phyloP scores from a whole-genome alignment of 2,888 invertebrate genomes.

The Zonitis immaculata region DNA sequence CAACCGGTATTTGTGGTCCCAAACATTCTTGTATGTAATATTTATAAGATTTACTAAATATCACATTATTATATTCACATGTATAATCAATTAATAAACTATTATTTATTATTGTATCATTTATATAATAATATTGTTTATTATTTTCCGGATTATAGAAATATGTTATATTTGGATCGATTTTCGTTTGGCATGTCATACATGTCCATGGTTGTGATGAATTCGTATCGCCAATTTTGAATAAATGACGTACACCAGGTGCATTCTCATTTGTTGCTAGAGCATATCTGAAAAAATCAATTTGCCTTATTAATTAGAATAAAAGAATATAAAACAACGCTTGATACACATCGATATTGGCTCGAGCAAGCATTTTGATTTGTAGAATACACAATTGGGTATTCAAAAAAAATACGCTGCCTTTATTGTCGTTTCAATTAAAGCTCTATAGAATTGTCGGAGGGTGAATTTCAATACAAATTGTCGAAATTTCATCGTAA shows the following conservation, averaged over 20 bases:
- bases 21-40: constrained; percentile 72
- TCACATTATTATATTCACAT: constrained; percentile 59
- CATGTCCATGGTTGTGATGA: constrained; percentile 53
- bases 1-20: constrained; percentile 68
- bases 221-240: constrained; percentile 57
- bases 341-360: too few relatives aligned
- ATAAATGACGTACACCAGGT: constrained; percentile 78
- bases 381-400: too few relatives aligned
- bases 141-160: constrained; percentile 49
- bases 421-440: too few relatives aligned
- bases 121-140: constrained; percentile 48
- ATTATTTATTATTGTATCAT: constrained; percentile 48
- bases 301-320: too few relatives aligned
- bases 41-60: constrained; percentile 55
- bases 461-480: too few relatives aligned
- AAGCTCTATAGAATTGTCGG: too few relatives aligned
- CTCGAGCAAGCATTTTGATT: neutral
- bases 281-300: constrained; percentile 70
- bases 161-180: constrained; percentile 40
- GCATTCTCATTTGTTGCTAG: constrained; percentile 73
- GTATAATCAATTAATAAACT: constrained; percentile 42
- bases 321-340: too few relatives aligned
- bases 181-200: constrained; percentile 55
- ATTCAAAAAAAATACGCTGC: too few relatives aligned
- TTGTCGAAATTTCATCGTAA: too few relatives aligned